Evolutionary conservation across 2,888 invertebrate species (phyloP), one percentile per base, ranked within the genome.

Genomic region (Hypolimnas misippus): DNA sequence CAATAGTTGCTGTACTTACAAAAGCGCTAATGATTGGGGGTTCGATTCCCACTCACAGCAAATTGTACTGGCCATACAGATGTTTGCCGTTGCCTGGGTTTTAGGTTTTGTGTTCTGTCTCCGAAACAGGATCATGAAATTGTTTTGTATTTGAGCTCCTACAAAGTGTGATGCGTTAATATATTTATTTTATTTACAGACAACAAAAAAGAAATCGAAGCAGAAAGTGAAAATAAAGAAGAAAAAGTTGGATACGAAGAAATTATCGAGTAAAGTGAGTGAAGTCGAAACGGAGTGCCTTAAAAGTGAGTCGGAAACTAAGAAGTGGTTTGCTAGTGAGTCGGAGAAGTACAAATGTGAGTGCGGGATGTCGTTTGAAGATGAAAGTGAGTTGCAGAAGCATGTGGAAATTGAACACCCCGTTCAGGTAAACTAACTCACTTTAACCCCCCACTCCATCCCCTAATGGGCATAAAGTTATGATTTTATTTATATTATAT

Each of bases 361-460:
- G 14, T 63, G 63, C 7, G 75, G 71, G 2, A 50, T 73, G 59
- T 71, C 70, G 55, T 75, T 76, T 50, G 70, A 72, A 0, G 61
- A 66, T 10, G 56, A 59, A 38, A 16, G 21, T 31, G 64, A 64
- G 3, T 55, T 66, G 19, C 53, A 55, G 16, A 46, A 17, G 3
- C 64, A 66, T 38, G 50, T 57, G 7, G 50, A 52, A 10, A 38
- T 29, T 1, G 51, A 29, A 12, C 68, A 63, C 52, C 29, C 38
- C 12, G 64, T 64, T 21, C 33, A 33, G 17, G 21, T 33, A 12
- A 4, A n/a, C n/a, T 8, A n/a, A 31, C 31, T n/a, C 1, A 12
- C n/a, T 33, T 33, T 10, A 33, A 10, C 3, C 3, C 7, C 10
- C 6, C 1, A 3, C 31, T 8, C 7, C 7, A 31, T 31, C 31